Conservation (phyloP, 2,888 invertebrate genomes). For the Punctoribates punctum region DNA sequence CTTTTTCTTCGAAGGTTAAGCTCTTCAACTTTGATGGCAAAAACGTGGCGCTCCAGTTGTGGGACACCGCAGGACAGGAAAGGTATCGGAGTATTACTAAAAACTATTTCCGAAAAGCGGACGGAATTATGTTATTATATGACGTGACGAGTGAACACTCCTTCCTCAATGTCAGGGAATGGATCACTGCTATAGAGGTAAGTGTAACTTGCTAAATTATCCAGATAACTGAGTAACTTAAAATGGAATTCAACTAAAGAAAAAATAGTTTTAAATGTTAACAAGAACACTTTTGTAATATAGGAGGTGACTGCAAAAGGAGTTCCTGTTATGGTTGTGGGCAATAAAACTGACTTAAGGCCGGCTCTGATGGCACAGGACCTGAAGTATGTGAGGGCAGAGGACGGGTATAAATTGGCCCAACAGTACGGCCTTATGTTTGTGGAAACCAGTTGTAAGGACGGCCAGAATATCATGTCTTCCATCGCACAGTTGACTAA, state of each 20-base stretch:
- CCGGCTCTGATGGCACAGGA: constrained; percentile 52
- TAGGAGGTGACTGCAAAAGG: constrained; percentile 59
- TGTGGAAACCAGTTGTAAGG: constrained; percentile 56
- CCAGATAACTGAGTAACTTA: too few species aligned
- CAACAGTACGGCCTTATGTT: constrained; percentile 53
- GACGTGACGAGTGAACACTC: constrained; percentile 61
- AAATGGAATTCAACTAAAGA: not conserved
- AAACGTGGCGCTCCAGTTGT: constrained; percentile 56
- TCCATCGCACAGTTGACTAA: constrained; percentile 24
- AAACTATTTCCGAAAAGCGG: constrained; percentile 62
- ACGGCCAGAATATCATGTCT: constrained; percentile 53
- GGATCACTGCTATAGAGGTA: constrained; percentile 61
- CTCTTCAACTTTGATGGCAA: constrained; percentile 3
- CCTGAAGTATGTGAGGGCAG: constrained; percentile 51
- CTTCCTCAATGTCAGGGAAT: constrained; percentile 61
- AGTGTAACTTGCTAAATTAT: constrained; percentile 42
- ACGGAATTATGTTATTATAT: constrained; percentile 62
- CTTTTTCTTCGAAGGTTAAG: not conserved
- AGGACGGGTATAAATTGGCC: constrained; percentile 49
- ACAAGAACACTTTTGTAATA: constrained; percentile 42
- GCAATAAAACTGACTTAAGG: constrained; percentile 61
- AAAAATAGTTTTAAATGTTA: not conserved
- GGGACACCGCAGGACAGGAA: constrained; percentile 63
- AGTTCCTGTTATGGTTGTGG: constrained; percentile 61
- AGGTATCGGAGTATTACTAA: constrained; percentile 61